A percentile compares a stretch with the other conserved stretches of the same genome.
Conservation (phyloP, 2,888 invertebrate species). For the Lacanobia oleracea region DNA sequence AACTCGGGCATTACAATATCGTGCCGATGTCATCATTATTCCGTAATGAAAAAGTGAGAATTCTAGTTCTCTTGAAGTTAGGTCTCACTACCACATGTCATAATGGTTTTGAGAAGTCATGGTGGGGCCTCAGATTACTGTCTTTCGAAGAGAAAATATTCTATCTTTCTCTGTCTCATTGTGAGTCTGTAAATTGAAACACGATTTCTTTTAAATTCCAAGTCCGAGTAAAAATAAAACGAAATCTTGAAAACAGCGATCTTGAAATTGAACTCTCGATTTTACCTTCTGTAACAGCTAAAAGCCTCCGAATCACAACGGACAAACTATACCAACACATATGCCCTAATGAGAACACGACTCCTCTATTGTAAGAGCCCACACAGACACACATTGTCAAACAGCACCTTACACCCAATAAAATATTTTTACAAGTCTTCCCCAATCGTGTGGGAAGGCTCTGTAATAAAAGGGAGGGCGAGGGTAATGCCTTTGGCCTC, state of each 20-base stretch:
- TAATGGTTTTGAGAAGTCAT: no score
- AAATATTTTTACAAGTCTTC: constrained; percentile 75
- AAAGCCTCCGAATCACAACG: background rate
- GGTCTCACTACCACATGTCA: no score
- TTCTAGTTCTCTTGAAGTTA: no score
- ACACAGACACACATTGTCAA: constrained; percentile 52
- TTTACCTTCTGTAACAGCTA: background rate
- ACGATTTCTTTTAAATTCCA: no score
- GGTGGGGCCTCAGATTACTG: no score
- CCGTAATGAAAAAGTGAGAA: no score
- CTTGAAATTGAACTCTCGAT: background rate
- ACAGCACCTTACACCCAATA: constrained; percentile 62
- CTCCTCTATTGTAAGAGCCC: constrained; percentile 3
- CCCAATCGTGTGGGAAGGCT: constrained; percentile 65
- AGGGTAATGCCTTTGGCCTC: constrained; percentile 67
- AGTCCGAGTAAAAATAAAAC: background rate
- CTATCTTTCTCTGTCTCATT: no score
- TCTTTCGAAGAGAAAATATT: no score
- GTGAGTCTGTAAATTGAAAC: no score
- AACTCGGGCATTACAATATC: no score
- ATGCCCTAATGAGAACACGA: constrained; percentile 14
- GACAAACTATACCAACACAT: background rate
- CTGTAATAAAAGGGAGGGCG: constrained; percentile 68
- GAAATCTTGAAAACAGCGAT: background rate
- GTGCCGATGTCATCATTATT: no score